Base-by-base conservation (phyloP, 2,113 vertebrate genomes). In the Sitta europaea region DNA sequence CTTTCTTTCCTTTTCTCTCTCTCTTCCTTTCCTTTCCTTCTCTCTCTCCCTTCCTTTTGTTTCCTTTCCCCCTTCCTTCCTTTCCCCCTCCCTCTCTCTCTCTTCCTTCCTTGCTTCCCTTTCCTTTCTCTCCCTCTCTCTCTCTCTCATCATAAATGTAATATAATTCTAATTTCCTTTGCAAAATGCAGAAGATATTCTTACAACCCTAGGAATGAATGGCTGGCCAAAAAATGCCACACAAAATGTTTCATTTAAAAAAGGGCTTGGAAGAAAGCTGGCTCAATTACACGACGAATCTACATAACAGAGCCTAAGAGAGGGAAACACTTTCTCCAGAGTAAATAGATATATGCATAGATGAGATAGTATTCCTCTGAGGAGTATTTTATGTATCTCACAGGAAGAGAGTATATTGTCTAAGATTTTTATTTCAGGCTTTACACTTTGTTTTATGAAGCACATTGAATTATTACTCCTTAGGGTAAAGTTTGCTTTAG, bases 401-500 rank as follows among this genome's bases (percentile, higher is more conserved):
- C 55, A 92, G 88, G 36, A 90, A 72, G 43, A 31, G 14, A 71
- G 1, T 66, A 82, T 66, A 70, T 79, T 79, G 24, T 66, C 62
- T 85, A 58, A 62, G 79, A 83, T 83, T 90, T 95, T 94, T 86
- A 83, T 96, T 94, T 96, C 72, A 80, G 50, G 36, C 31, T 94
- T 88, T 89, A 83, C 55, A 70, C n/a, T 75, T 92, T 61, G 43
- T 91, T 96, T 94, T 86, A 86, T 93, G 86, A 90, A 94, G 75
- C 59, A 66, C 4, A 1, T 42, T 90, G 75, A 90, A 79, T 90
- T 66, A 79, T 87, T 88, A 57, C 9, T 54, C 72, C 61, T 80
- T 42, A 14, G 57, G 40, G 84, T 21, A 50, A 87, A 31, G 40
- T 70, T 74, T 90, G 47, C 33, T 92, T 90, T 50, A 82, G 43